A percentile compares a stretch with the other conserved stretches of the same genome.
Conservation (phyloP, 2,888 invertebrate genomes). For the Perdita meconis region DNA sequence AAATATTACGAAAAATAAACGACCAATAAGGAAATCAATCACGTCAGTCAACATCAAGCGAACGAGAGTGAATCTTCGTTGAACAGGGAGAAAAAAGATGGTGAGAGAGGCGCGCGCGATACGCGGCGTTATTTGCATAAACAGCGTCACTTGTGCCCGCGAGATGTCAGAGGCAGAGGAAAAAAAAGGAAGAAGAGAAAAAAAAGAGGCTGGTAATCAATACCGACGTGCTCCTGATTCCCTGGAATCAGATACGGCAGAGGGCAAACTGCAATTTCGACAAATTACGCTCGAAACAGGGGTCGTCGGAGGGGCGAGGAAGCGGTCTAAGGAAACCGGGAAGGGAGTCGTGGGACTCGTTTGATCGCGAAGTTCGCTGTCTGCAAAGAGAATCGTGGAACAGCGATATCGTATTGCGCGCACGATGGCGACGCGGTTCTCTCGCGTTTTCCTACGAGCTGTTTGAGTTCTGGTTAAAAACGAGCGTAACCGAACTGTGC, state of each 20-base stretch:
- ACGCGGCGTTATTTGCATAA: not conserved
- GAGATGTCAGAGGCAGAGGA: not conserved
- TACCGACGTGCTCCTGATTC: conserved; percentile 29
- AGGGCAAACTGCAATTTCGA: conserved; percentile 54
- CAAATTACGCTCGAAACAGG: conserved; percentile 57
- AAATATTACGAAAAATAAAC: too few species aligned
- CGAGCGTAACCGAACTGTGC: conserved; percentile 30
- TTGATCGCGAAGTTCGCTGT: conserved; percentile 61
- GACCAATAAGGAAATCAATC: not conserved
- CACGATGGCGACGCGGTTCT: conserved; percentile 3
- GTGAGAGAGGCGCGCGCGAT: not conserved
- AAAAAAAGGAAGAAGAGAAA: not conserved
- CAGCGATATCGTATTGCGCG: conserved; percentile 35
- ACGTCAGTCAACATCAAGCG: not conserved
- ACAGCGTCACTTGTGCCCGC: not conserved
- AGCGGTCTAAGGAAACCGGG: conserved; percentile 1
- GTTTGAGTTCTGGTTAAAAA: conserved; percentile 63
- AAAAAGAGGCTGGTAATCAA: conserved; percentile 29
- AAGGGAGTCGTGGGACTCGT: conserved; percentile 44
- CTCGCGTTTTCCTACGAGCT: conserved; percentile 36
- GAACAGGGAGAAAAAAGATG: too few species aligned
- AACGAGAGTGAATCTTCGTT: not conserved
- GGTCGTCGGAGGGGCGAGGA: not conserved
- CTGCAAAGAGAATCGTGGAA: conserved; percentile 66
- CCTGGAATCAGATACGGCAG: conserved; percentile 32